Evolutionary conservation across 2,888 invertebrate species (phyloP), one percentile per base, ranked within the genome.

Genomic region (Hipparchia semele): DNA sequence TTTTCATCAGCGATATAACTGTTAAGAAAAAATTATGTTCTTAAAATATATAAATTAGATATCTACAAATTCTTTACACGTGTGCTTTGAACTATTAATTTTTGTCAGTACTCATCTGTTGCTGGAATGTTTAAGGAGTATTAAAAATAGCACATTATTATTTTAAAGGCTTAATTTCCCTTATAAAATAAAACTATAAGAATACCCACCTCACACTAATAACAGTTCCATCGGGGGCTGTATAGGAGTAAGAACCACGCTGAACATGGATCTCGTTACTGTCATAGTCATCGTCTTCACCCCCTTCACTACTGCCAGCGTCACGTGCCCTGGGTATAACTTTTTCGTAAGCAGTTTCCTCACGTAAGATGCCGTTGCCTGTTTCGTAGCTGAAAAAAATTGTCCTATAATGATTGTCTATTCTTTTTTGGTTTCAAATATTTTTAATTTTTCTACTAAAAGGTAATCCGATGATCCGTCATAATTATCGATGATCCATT

Each of bases 341-440:
- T 87, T 97, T 97, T 79, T 96, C 92, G 83, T 95, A 96, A 45
- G 96, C 96, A 60, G 94, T 94, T 87, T 97, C 96, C 89, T 97
- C 96, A 0, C 97, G 95, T 80, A 96, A 95, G 73, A 97, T 97
- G 73, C 97, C 97, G 85, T 97, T 97, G 3, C 96, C 97, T 33
- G 97, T 96, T 92, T 97, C 97, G 79, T 96, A 97, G 85, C 97
- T 97, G 81, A 33, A 80, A 80, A 69, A 53, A 59, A 39, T 39
- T 39, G 39, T 49, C n/a, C 13, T 49, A 1, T 13, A 4, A 8
- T 4, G 8, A 9, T 13, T 62, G 33, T 59, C 6, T 61, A 10
- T 60, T 56, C 8, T 9, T 9, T 9, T 59, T 4, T 23, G 33
- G 10, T 10, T 59, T 10, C 2, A 39, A 39, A 5, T 39, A 39